phyloP scores from a whole-genome alignment of 1,140 invertebrate genomes.

The Microplitis mediator region DNA sequence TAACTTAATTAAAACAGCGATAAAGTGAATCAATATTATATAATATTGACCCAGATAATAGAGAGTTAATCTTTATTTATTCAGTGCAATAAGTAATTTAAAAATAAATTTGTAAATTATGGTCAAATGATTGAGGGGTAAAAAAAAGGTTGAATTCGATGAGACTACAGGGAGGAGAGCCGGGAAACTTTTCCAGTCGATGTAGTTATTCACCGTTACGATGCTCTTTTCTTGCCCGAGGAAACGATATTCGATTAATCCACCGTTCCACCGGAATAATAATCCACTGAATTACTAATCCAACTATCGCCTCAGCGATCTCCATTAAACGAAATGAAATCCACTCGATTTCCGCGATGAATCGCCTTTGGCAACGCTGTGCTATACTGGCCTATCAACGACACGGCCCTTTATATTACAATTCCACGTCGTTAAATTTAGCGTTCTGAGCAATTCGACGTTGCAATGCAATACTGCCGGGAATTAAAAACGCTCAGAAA shows the following conservation, averaged over 20 bases:
- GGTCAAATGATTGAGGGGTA: too few relatives aligned
- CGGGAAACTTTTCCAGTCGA: slow-evolving; percentile 5
- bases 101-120: too few relatives aligned
- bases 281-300: slow-evolving; percentile 46
- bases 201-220: slow-evolving; percentile 13
- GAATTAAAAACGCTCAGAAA: background rate
- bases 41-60: too few relatives aligned
- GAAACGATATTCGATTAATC: slow-evolving; percentile 47
- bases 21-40: too few relatives aligned
- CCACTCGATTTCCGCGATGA: slow-evolving; percentile 29
- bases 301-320: slow-evolving; percentile 32
- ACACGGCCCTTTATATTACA: slow-evolving; percentile 6
- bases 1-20: too few relatives aligned
- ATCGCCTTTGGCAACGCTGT: slow-evolving; percentile 8
- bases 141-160: too few relatives aligned
- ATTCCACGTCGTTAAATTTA: slow-evolving; percentile 11
- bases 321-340: slow-evolving; percentile 34
- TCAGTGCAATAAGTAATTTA: too few relatives aligned
- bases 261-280: slow-evolving; percentile 39
- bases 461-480: background rate
- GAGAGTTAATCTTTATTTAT: too few relatives aligned
- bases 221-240: slow-evolving; percentile 2
- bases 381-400: slow-evolving; percentile 1
- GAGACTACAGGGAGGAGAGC: background rate
- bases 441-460: slow-evolving; percentile 1